Evolutionary conservation across 2,888 invertebrate genomes (phyloP), one percentile per base, ranked within the genome.

Genomic region (Drosophila pseudotakahashii): DNA sequence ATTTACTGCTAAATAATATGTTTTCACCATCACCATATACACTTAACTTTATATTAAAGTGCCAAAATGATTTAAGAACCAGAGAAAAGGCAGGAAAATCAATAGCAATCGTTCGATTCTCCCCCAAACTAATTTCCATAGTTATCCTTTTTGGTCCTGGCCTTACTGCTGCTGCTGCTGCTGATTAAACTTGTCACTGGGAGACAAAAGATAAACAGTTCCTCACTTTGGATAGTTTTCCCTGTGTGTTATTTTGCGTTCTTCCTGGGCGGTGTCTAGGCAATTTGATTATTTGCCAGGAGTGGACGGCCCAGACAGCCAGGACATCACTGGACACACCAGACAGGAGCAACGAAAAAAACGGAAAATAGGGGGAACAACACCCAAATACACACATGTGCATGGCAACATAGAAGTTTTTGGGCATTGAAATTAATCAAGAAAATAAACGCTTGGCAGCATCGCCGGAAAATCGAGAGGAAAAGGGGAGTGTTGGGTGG

Each of bases 361-460:
- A 63, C 2, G 2, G 2, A 19, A 3, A 19, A 19, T 48, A 63
- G 39, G 70, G 62, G 53, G 48, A 64, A 47, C 41, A 34, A 62
- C 53, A 52, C 45, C 54, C 26, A 73, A 34, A 47, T 16, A 57
- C 41, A 63, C 37, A 53, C 11, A 47, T 60, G 48, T 58, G 58
- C 58, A 54, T 26, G 32, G 68, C 73, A 73, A 66, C 73, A 66
- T 61, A 67, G 73, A 89, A 84, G 71, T 85, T 89, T 78, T 84
- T 50, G 70, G 77, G 60, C 79, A 81, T 89, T 75, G 88, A 89
- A 84, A 84, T 84, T 84, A 84, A 84, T 84, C 84, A 84, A 84
- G 84, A 83, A 83, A 83, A 87, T 83, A 83, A 83, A 84, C 88
- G 87, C 82, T 86, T 86, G 85, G 73, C 84, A 84, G 85, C 73